Evolutionary conservation across 2,113 vertebrate species (phyloP), one percentile per base, ranked within the genome.

Genomic region (Paracanthobrama guichenoti): DNA sequence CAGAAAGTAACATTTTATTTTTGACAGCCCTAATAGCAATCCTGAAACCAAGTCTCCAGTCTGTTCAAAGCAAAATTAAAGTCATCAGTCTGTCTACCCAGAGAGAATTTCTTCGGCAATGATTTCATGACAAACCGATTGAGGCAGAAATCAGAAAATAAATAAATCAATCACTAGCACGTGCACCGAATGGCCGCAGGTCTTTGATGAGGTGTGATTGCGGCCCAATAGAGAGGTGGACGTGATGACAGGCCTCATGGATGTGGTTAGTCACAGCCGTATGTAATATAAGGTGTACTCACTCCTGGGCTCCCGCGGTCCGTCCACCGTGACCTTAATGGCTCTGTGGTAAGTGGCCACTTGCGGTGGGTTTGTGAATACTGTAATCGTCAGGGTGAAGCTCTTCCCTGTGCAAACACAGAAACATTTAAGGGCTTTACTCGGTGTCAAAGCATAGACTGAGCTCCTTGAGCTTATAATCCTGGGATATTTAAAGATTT

Each of bases 311-410:
- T 99, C 98, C 88, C 98, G 95, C 16, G 98, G 98, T 92, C 98
- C 98, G 39, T 99, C 98, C 93, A 99, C 98, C 75, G 98, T 99
- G 93, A 99, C 97, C 93, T 99, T 99, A 95, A 99, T 99, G 90
- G 98, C 98, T 95, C 98, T 96, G 94, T 99, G 98, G 94, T 99
- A 99, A 91, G 98, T 99, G 90, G 98, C 98, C 81, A 99, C 98
- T 98, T 99, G 98, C 84, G 98, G 98, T 87, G 97, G 98, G 93
- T 98, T 99, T 94, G 97, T 99, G 95, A 99, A 98, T 94, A 99
- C 97, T 86, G 98, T 99, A 95, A 99, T 99, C 94, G 98, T 99
- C 96, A 99, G 93, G 84, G 97, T 99, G 96, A 99, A 99, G 94
- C 98, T 99, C 95, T 99, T 99, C 92, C 98, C 98, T 99, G 95